Conservation (phyloP, 1,140 invertebrate species). For the Brachionus sp. region DNA sequence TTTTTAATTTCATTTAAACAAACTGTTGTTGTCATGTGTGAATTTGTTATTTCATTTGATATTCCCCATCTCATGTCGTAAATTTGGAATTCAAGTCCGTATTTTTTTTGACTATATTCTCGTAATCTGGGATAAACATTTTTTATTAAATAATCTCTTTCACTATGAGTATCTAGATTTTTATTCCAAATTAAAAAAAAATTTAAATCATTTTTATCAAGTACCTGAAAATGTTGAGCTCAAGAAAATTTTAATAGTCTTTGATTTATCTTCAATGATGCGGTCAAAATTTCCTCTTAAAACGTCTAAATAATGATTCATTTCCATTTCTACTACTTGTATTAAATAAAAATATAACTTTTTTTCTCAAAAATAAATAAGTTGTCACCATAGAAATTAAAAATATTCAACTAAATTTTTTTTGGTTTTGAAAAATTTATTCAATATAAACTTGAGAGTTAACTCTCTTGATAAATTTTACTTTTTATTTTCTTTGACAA, state of each 20-base stretch:
- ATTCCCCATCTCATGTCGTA: constrained; percentile 49
- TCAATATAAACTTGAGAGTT: too few species aligned
- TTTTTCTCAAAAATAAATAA: too few species aligned
- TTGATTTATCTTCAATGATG: constrained; percentile 15
- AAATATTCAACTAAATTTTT: too few species aligned
- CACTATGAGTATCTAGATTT: constrained; percentile 1
- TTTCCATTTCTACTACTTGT: neutral
- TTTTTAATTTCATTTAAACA: constrained; percentile 46
- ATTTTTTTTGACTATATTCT: constrained; percentile 51
- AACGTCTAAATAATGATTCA: neutral
- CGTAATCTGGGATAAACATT: constrained; percentile 52
- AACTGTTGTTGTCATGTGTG: constrained; percentile 17
- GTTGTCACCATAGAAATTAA: neutral
- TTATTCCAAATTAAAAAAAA: neutral
- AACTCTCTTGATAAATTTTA: too few species aligned
- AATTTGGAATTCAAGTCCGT: constrained; percentile 56
- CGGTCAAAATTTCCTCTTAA: neutral
- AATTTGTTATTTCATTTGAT: constrained; percentile 46
- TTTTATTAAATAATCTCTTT: constrained; percentile 50
- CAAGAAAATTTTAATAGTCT: constrained; percentile 1
- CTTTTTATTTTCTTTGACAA: too few species aligned
- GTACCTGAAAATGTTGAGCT: constrained; percentile 46
- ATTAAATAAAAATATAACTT: too few species aligned
- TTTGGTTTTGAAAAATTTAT: too few species aligned
- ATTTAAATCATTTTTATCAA: neutral